phyloP scores from a whole-genome alignment of 2,888 invertebrate species.

The Ephialtes manifestator region DNA sequence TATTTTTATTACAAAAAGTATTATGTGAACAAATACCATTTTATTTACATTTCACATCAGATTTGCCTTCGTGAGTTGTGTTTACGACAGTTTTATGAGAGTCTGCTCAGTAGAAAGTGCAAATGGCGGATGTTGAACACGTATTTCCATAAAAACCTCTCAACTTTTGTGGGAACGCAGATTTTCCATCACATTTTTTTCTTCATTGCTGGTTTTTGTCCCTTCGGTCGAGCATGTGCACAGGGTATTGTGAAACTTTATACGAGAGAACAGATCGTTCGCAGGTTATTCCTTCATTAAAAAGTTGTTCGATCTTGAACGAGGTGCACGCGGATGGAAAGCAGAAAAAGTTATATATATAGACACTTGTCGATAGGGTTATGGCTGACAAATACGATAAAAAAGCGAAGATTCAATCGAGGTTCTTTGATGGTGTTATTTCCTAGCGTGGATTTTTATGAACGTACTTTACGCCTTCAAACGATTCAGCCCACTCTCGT shows the following conservation, averaged over 20 bases:
- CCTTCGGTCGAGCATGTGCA: slow-evolving; percentile 33
- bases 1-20: too few species aligned
- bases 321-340: slow-evolving; percentile 9
- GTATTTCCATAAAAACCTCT: slow-evolving; percentile 45
- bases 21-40: neutral
- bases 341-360: slow-evolving; percentile 31
- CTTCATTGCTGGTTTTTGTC: too few species aligned
- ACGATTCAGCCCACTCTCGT: slow-evolving; percentile 14
- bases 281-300: slow-evolving; percentile 57
- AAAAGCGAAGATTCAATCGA: slow-evolving; percentile 45
- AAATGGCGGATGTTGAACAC: slow-evolving; percentile 16
- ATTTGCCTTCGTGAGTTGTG: slow-evolving; percentile 12
- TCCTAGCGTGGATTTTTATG: slow-evolving; percentile 14
- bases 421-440: slow-evolving; percentile 21
- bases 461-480: slow-evolving; percentile 36
- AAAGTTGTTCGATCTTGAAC: slow-evolving; percentile 44
- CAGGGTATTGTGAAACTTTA: slow-evolving; percentile 48
- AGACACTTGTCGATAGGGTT: slow-evolving; percentile 7
- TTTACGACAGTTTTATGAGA: slow-evolving; percentile 45
- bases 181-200: neutral
- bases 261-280: slow-evolving; percentile 26
- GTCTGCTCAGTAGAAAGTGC: slow-evolving; percentile 12
- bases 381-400: slow-evolving; percentile 3
- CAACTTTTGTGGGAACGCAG: slow-evolving; percentile 27
- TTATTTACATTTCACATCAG: slow-evolving; percentile 22